phyloP scores from a whole-genome alignment of 1,140 invertebrate genomes.

The Melipona quadrifasciata region DNA sequence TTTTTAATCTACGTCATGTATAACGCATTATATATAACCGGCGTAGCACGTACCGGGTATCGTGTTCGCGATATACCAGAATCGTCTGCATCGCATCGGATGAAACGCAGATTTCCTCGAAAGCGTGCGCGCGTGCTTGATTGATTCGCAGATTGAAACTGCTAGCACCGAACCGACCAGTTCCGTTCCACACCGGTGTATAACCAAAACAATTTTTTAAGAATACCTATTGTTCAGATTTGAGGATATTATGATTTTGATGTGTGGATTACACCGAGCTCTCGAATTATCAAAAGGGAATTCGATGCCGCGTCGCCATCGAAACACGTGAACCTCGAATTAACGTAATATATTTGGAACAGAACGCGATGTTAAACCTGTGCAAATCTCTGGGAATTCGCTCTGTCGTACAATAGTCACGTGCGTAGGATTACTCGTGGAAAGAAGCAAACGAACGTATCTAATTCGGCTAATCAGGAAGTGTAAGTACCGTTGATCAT shows the following conservation, averaged over 20 bases:
- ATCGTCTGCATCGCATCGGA: background rate
- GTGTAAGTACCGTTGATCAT: background rate
- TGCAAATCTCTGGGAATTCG: background rate
- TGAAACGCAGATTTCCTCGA: constrained; percentile 24
- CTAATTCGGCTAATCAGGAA: constrained; percentile 2
- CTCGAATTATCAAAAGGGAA: background rate
- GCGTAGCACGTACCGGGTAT: background rate
- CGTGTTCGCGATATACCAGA: background rate
- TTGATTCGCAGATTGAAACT: constrained; percentile 29
- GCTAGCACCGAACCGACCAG: too few species aligned
- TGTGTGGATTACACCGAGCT: background rate
- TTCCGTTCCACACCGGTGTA: background rate
- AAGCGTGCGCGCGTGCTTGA: constrained; percentile 1
- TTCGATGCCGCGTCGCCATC: background rate
- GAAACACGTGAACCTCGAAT: background rate
- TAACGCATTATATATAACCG: constrained; percentile 7
- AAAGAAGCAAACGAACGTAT: background rate
- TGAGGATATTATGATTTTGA: background rate
- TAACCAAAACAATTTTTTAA: constrained; percentile 12
- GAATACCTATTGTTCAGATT: constrained; percentile 12
- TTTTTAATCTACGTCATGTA: constrained; percentile 10
- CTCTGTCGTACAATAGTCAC: background rate
- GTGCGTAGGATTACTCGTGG: background rate
- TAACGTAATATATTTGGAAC: background rate
- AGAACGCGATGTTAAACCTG: background rate